Percentiles rank a stretch among this genome's conserved stretches.
These are phyloP conservation scores for Eulimnadia texana DNA, from an alignment of 1,140 invertebrate genomes.

Conservation along the genomic window DNA sequence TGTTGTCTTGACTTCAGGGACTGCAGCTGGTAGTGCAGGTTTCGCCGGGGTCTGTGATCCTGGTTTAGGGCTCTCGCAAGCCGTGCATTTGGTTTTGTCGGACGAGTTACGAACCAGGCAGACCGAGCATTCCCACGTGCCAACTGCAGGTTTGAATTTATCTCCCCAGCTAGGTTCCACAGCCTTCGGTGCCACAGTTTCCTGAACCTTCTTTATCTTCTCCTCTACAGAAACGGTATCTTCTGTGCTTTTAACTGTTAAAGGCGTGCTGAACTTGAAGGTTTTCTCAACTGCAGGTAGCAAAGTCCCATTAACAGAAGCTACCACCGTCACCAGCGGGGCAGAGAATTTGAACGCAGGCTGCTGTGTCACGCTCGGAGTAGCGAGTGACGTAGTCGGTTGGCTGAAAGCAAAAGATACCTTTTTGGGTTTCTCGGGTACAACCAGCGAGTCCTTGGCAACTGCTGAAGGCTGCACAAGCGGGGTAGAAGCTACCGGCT, in stretches of 20 bases:
- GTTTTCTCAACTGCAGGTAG: background rate
- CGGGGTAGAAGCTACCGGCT: too few species aligned
- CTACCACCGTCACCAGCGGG: background rate
- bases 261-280: constrained; percentile 12
- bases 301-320: too few species aligned
- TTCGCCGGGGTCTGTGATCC: background rate
- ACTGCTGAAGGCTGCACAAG: background rate
- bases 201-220: background rate
- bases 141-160: constrained; percentile 3
- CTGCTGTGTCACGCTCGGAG: background rate
- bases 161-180: background rate
- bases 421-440: background rate
- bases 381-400: background rate
- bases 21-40: constrained; percentile 1
- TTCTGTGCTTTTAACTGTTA: background rate
- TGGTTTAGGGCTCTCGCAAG: constrained; percentile 37
- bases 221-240: background rate
- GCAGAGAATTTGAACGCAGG: constrained; percentile 12
- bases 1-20: constrained; percentile 13
- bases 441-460: background rate
- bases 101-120: constrained; percentile 43
- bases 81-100: constrained; percentile 40
- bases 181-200: background rate
- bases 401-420: background rate
- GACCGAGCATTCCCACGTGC: constrained; percentile 8